Conservation (phyloP, 2,113 vertebrate genomes). For the Crotalus tigris region DNA sequence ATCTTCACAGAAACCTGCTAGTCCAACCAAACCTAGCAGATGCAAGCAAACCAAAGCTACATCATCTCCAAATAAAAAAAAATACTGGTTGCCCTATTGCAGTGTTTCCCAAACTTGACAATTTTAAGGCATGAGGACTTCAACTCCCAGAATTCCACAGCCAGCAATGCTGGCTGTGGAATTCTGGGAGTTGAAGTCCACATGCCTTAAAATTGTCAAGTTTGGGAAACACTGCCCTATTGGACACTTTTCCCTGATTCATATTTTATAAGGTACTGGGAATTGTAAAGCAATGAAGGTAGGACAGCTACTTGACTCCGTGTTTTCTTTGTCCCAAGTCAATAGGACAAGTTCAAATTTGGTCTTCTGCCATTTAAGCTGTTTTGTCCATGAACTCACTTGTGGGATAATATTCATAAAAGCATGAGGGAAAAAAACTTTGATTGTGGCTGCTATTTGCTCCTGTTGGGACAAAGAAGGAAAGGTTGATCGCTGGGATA, state of each 20-base stretch:
- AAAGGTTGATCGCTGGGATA: neutral
- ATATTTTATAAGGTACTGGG: neutral
- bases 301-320: neutral
- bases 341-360: neutral
- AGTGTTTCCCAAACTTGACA: too few relatives aligned
- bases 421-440: neutral
- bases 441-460: neutral
- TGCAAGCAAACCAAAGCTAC: neutral
- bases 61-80: neutral
- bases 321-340: neutral
- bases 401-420: neutral
- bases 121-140: too few relatives aligned
- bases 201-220: too few relatives aligned
- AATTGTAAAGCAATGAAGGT: neutral
- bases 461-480: neutral
- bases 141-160: too few relatives aligned
- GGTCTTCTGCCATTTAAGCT: neutral
- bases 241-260: neutral
- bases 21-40: neutral
- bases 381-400: neutral
- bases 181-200: too few relatives aligned
- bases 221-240: too few relatives aligned
- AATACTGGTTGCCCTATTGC: fast-evolving
- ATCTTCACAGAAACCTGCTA: neutral
- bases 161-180: too few relatives aligned